phyloP scores from a whole-genome alignment of 1,140 invertebrate species.

The Cydia splendana region DNA sequence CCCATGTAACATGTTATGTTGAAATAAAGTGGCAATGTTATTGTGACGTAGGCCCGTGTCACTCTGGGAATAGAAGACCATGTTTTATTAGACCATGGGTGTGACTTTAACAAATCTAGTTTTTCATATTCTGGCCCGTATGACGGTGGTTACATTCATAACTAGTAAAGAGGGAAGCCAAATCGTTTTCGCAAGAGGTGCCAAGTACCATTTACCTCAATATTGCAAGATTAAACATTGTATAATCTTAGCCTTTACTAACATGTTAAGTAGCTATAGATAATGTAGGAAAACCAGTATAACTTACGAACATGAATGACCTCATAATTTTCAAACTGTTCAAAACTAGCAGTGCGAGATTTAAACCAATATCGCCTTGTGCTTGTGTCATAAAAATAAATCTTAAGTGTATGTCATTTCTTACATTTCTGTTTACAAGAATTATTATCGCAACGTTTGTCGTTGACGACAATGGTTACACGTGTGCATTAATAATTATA shows the following conservation, averaged over 20 bases:
- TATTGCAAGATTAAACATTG: slow-evolving; percentile 15
- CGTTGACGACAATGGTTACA: neutral
- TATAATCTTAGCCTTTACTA: neutral
- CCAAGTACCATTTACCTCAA: slow-evolving; percentile 26
- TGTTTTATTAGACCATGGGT: too few relatives aligned
- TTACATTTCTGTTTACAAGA: neutral
- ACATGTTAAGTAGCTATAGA: neutral
- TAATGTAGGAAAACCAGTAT: neutral
- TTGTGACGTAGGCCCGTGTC: too few relatives aligned
- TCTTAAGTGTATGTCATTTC: neutral
- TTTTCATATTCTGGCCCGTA: neutral
- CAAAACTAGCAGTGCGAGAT: neutral
- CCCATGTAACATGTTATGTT: too few relatives aligned
- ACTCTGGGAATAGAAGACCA: too few relatives aligned
- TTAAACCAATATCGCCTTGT: neutral
- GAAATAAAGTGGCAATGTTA: too few relatives aligned
- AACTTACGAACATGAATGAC: neutral
- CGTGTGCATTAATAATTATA: neutral
- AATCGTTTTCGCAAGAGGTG: slow-evolving; percentile 15
- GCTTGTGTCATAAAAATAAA: neutral
- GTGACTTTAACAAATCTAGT: neutral
- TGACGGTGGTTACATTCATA: neutral
- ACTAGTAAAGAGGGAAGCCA: slow-evolving; percentile 19
- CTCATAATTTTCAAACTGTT: too few relatives aligned
- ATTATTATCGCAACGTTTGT: neutral